Evolutionary conservation across 2,888 invertebrate genomes (phyloP).

Genomic region (Leptopilina drosophilae): DNA sequence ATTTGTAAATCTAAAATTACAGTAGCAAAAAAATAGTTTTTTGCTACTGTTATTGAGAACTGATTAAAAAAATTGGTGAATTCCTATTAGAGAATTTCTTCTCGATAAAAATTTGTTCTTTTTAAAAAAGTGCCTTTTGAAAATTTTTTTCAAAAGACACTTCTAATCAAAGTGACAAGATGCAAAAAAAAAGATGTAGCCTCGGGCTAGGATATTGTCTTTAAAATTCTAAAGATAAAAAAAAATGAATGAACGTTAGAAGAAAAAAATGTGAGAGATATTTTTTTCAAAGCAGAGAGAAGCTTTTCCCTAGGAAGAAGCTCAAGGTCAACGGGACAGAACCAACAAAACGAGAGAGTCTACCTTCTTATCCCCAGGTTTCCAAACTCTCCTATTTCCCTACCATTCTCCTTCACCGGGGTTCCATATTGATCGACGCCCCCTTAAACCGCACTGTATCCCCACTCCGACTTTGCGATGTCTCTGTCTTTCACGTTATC

Average conservation of each 20-base stretch:
- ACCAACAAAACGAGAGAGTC: slow-evolving; percentile 19
- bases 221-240: background rate
- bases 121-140: too few species aligned
- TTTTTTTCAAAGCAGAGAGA: background rate
- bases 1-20: too few species aligned
- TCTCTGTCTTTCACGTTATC: slow-evolving; percentile 7
- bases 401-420: slow-evolving; percentile 67
- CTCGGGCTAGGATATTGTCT: background rate
- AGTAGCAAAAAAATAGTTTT: too few species aligned
- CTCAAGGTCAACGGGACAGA: slow-evolving; percentile 28
- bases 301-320: slow-evolving; percentile 21
- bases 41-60: too few species aligned
- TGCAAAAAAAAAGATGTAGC: too few species aligned
- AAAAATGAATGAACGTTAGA: background rate
- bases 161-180: too few species aligned
- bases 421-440: slow-evolving; percentile 73
- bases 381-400: slow-evolving; percentile 64
- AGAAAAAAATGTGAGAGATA: background rate
- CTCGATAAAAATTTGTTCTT: too few species aligned
- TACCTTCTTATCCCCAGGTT: slow-evolving; percentile 39
- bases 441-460: slow-evolving; percentile 56
- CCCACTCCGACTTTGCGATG: slow-evolving; percentile 34
- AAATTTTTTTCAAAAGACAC: too few species aligned
- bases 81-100: too few species aligned
- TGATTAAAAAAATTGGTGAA: too few species aligned